Conservation (phyloP, 2,888 invertebrate species). For the Leptinotarsa haldemani region DNA sequence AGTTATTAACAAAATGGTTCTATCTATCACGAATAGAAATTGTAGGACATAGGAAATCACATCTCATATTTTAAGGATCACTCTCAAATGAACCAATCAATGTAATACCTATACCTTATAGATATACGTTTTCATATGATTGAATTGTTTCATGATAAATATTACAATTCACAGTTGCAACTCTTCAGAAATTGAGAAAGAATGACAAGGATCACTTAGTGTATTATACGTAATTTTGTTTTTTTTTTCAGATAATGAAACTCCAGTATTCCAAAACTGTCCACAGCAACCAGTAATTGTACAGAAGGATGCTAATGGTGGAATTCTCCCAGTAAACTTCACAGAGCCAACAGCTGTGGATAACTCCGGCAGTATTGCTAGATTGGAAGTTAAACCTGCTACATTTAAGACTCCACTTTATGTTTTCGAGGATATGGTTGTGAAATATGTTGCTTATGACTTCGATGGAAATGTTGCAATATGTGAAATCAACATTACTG, state of each 20-base stretch:
- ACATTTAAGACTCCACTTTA: conserved; percentile 90
- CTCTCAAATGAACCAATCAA: too few species aligned
- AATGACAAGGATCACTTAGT: neutral
- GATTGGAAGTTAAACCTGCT: conserved; percentile 91
- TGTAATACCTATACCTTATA: too few species aligned
- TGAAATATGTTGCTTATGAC: conserved; percentile 96
- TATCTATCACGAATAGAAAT: too few species aligned
- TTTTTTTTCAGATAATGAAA: conserved; percentile 83
- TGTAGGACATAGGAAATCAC: too few species aligned
- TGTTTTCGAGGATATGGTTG: conserved; percentile 90
- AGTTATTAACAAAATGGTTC: too few species aligned
- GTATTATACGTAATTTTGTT: too few species aligned
- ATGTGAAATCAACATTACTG: conserved; percentile 95
- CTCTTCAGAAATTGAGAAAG: neutral
- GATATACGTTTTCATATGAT: too few species aligned
- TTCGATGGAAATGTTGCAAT: conserved; percentile 97
- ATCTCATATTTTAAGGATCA: too few species aligned
- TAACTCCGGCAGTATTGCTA: conserved; percentile 94
- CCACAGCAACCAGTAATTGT: conserved; percentile 93
- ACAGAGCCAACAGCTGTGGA: conserved; percentile 95
- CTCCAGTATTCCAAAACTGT: conserved; percentile 96
- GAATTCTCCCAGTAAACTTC: conserved; percentile 90
- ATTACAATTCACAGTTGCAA: neutral
- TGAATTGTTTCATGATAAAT: neutral
- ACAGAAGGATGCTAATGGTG: conserved; percentile 88